Conservation (phyloP, 2,888 invertebrate species). For the Tolmerus cingulatus region DNA sequence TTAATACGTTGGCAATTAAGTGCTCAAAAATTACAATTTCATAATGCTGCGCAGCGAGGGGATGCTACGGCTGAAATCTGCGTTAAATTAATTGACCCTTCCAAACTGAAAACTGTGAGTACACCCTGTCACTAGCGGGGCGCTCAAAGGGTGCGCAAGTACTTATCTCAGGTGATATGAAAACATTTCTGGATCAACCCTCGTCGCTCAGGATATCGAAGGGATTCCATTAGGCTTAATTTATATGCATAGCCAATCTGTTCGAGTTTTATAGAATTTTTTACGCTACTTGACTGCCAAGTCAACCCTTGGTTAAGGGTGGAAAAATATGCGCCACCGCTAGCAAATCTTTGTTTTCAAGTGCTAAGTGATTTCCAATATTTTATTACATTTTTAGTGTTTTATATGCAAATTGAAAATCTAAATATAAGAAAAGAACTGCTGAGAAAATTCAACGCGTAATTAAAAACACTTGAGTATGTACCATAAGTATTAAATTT, state of each 20-base stretch:
- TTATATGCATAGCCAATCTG: constrained; percentile 65
- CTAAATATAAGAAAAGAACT: not conserved
- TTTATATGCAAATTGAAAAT: constrained; percentile 48
- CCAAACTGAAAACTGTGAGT: not conserved
- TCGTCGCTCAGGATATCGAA: constrained; percentile 43
- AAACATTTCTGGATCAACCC: constrained; percentile 31
- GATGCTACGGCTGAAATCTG: constrained; percentile 4
- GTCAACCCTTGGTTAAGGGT: constrained; percentile 5
- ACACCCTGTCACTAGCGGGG: not conserved
- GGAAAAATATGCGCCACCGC: not conserved
- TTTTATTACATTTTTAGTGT: constrained; percentile 45
- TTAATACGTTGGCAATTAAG: constrained; percentile 36
- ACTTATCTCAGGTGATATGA: constrained; percentile 43
- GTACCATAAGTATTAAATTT: too few relatives aligned
- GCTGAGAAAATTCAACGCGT: not conserved
- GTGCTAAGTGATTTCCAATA: constrained; percentile 51
- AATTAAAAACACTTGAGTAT: not conserved
- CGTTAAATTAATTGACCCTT: constrained; percentile 33
- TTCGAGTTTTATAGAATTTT: constrained; percentile 62
- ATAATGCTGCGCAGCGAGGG: not conserved
- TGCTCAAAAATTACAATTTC: constrained; percentile 37
- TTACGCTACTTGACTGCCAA: constrained; percentile 61
- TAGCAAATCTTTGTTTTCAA: constrained; percentile 39
- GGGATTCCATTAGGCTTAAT: constrained; percentile 62
- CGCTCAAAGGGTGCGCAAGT: not conserved